A percentile compares a stretch with the other conserved stretches of the same genome.
These are phyloP conservation scores for Eledone cirrhosa DNA, from an alignment of 2,888 invertebrate species.

Conservation along the genomic window DNA sequence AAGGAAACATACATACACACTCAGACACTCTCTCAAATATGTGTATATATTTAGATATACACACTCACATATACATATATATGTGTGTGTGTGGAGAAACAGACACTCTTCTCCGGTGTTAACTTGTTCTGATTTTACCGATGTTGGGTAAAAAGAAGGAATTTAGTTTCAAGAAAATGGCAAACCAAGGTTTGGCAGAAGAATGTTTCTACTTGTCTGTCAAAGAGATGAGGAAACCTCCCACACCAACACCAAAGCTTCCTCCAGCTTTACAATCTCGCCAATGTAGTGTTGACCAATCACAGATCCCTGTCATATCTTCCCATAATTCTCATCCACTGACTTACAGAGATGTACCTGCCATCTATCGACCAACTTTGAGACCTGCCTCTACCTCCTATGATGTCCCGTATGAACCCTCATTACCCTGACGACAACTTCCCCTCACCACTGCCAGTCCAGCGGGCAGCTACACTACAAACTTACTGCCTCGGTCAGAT, in stretches of 20 bases:
- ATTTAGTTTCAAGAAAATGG: constrained; percentile 27
- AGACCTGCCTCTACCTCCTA: constrained; percentile 7
- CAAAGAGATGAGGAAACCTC: constrained; percentile 34
- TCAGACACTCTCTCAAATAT: too few relatives aligned
- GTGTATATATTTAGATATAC: too few relatives aligned
- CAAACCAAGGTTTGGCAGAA: constrained; percentile 44
- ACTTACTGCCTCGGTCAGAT: background rate
- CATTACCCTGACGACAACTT: constrained; percentile 45
- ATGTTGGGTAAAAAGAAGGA: too few relatives aligned
- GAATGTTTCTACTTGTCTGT: constrained; percentile 46
- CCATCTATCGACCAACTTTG: background rate
- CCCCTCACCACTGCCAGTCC: constrained; percentile 41
- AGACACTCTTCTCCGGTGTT: too few relatives aligned
- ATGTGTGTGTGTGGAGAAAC: too few relatives aligned
- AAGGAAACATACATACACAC: too few relatives aligned
- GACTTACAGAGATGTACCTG: constrained; percentile 25
- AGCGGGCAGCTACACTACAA: too few relatives aligned
- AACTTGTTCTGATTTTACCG: too few relatives aligned
- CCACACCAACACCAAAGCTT: constrained; percentile 13
- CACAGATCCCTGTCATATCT: background rate
- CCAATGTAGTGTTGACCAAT: background rate
- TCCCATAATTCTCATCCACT: background rate
- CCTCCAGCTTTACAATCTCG: constrained; percentile 24
- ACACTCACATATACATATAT: too few relatives aligned
- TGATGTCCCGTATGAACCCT: background rate